Base-by-base conservation (phyloP, 2,113 vertebrate species). In the Gorsachius goisagi region DNA sequence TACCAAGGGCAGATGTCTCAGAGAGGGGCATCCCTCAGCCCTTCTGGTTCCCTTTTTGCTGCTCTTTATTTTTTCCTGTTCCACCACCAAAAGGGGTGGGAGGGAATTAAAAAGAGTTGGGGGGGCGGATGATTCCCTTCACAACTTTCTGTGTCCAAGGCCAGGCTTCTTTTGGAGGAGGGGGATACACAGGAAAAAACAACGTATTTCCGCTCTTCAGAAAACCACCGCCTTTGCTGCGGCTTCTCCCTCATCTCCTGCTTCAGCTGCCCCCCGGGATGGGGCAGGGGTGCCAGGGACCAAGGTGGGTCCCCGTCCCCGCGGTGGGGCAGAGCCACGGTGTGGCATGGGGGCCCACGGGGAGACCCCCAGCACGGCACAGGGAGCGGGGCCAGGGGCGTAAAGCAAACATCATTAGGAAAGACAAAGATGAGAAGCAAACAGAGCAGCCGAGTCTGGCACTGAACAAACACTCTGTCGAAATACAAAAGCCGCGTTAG, bases 341-440 rank as follows among this genome's bases (percentile, higher is more conserved):
- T 24, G 18, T 5, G 2, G 33, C 9, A 2, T 11, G 59, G 62
- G 78, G 19, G 71, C 14, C 41, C 86, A n/a, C 2, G 0, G 69
- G 75, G 90, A 56, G 63, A 79, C 77, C 74, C 85, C 73, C 33
- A 8, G 55, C 85, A 28, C 22, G 0, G 74, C 59, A 4, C 16
- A 2, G 87, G 79, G 71, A 78, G 85, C 2, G 6, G 79, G 77
- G 75, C 58, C 2, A 15, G 71, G 92, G 91, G 39, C 41, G 19
- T 76, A 96, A 88, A 93, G 93, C 97, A 97, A 97, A 97, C 91
- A 97, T 96, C 96, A 97, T 97, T 97, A 97, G 96, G 88, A 71
- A 67, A 95, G 96, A 44, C 96, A 95, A 97, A 97, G 96, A 97
- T 75, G 95, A 94, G 97, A 93, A 95, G 96, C 97, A 97, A 97